phyloP scores from a whole-genome alignment of 1,140 invertebrate species.

The Sycobia sp. region DNA sequence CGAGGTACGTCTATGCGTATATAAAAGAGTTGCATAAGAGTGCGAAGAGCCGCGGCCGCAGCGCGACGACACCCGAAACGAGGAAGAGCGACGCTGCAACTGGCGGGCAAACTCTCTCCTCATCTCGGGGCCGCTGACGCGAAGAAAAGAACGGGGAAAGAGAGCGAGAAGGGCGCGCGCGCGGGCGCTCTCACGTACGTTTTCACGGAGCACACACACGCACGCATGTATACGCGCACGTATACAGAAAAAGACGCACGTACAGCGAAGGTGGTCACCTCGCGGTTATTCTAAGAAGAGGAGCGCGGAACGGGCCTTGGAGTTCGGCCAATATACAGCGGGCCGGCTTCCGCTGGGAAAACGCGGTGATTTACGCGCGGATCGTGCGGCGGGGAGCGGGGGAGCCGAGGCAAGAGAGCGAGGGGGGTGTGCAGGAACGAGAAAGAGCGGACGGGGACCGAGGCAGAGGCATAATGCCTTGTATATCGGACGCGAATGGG shows the following conservation, averaged over 20 bases:
- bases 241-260: too few relatives aligned
- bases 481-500: too few relatives aligned
- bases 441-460: too few relatives aligned
- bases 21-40: slow-evolving; percentile 33
- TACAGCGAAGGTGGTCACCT: slow-evolving; percentile 52
- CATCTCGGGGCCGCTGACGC: slow-evolving; percentile 24
- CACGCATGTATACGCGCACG: too few relatives aligned
- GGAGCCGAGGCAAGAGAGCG: not conserved
- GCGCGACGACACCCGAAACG: slow-evolving; percentile 43
- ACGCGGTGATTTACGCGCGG: not conserved
- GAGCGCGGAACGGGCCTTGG: slow-evolving; percentile 40
- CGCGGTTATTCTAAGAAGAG: slow-evolving; percentile 57
- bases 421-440: not conserved
- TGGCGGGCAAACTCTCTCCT: slow-evolving; percentile 33
- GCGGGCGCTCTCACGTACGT: slow-evolving; percentile 21
- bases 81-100: slow-evolving; percentile 51
- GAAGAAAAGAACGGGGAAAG: not conserved
- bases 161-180: slow-evolving; percentile 35
- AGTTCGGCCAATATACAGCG: slow-evolving; percentile 39
- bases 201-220: too few relatives aligned
- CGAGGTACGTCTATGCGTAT: too few relatives aligned
- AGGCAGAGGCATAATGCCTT: too few relatives aligned
- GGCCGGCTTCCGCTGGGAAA: not conserved
- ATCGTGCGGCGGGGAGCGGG: not conserved
- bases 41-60: too few relatives aligned